Evolutionary conservation across 2,888 invertebrate genomes (phyloP).

Genomic region (Diarsia rubi): DNA sequence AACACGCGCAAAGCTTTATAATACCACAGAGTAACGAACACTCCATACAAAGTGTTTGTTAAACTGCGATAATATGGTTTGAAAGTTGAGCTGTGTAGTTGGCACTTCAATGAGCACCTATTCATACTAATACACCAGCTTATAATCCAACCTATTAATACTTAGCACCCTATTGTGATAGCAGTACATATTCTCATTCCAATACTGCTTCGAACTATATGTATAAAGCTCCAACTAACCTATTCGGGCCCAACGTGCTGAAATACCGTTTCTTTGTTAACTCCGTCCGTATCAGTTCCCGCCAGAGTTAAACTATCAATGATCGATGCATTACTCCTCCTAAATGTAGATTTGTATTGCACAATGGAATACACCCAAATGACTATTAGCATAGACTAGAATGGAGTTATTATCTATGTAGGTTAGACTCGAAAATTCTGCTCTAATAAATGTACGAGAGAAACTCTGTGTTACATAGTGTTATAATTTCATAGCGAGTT

Average conservation of each 20-base stretch:
- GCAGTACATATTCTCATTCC: slow-evolving; percentile 10
- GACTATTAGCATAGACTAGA: slow-evolving; percentile 47
- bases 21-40: slow-evolving; percentile 29
- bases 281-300: too few species aligned
- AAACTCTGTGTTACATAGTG: slow-evolving; percentile 41
- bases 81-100: slow-evolving; percentile 40
- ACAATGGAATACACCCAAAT: slow-evolving; percentile 63
- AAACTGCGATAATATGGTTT: slow-evolving; percentile 19
- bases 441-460: slow-evolving; percentile 39
- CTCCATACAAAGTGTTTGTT: slow-evolving; percentile 30
- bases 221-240: background rate
- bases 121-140: slow-evolving; percentile 17
- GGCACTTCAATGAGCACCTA: slow-evolving; percentile 33
- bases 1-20: slow-evolving; percentile 19
- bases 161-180: slow-evolving; percentile 33
- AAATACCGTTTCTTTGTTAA: too few species aligned
- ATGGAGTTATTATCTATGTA: slow-evolving; percentile 47
- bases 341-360: slow-evolving; percentile 55
- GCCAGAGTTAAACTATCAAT: slow-evolving; percentile 43
- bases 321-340: slow-evolving; percentile 39
- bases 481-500: slow-evolving; percentile 53
- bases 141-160: slow-evolving; percentile 31
- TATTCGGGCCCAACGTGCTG: too few species aligned
- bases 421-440: slow-evolving; percentile 43
- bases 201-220: slow-evolving; percentile 20